Percentiles rank a stretch among this genome's conserved stretches.
These are phyloP conservation scores for Lithophane ornitopus DNA, from an alignment of 2,888 invertebrate genomes.

Conservation along the genomic window DNA sequence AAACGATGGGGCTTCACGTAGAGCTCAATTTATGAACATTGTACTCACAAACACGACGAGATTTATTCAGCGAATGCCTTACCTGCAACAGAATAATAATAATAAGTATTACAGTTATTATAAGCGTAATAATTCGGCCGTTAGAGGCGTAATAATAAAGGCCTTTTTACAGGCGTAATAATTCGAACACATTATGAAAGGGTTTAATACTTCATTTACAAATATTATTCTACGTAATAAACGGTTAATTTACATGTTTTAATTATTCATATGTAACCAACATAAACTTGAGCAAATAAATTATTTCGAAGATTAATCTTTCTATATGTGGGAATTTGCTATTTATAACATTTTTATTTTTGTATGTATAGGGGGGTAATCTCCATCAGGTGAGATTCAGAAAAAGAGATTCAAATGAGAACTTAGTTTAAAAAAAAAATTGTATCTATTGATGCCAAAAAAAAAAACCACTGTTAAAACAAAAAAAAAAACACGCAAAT, in stretches of 20 bases:
- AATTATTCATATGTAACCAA: constrained; percentile 16
- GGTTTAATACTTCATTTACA: constrained; percentile 10
- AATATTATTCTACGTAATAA: constrained; percentile 19
- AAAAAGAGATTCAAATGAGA: too few relatives aligned
- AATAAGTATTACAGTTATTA: constrained; percentile 34
- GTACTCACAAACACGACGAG: constrained; percentile 38
- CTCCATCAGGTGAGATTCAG: too few relatives aligned
- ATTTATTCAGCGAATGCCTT: constrained; percentile 41
- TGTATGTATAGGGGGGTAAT: too few relatives aligned
- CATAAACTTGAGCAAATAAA: neutral
- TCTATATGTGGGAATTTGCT: too few relatives aligned
- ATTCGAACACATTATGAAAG: constrained; percentile 21
- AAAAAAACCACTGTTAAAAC: too few relatives aligned
- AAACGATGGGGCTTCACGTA: constrained; percentile 35
- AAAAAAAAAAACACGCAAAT: too few relatives aligned
- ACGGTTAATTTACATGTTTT: constrained; percentile 12
- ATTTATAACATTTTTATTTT: too few relatives aligned
- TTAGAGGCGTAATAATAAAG: constrained; percentile 10
- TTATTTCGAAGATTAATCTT: neutral
- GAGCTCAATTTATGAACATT: constrained; percentile 48
- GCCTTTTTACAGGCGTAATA: constrained; percentile 27
- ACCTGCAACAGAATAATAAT: constrained; percentile 59
- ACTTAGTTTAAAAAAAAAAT: too few relatives aligned
- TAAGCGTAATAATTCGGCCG: constrained; percentile 11
- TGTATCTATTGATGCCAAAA: too few relatives aligned